These are phyloP conservation scores for Trachelus tabidus DNA, from an alignment of 2,888 invertebrate genomes.

Conservation along the genomic window DNA sequence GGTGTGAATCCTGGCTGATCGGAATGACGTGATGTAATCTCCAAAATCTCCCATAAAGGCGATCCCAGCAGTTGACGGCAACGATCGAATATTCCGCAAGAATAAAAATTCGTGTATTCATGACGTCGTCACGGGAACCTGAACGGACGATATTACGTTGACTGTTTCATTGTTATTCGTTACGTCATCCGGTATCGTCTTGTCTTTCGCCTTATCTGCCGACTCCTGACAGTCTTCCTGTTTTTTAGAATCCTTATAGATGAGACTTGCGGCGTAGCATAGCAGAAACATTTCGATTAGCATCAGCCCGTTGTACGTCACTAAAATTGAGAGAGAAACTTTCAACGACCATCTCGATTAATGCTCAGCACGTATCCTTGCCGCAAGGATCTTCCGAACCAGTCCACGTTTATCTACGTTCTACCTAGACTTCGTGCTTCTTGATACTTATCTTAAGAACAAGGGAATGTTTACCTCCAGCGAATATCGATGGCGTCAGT, in stretches of 20 bases:
- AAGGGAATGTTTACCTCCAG: constrained; percentile 69
- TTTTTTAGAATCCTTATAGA: constrained; percentile 68
- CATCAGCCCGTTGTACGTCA: constrained; percentile 76
- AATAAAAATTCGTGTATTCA: neutral
- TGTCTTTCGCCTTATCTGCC: constrained; percentile 46
- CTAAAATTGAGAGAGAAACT: constrained; percentile 67
- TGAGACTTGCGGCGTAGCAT: constrained; percentile 72
- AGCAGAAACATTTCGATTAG: constrained; percentile 77
- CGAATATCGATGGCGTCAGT: constrained; percentile 75
- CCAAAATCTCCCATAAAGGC: neutral
- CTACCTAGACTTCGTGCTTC: neutral
- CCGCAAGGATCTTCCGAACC: neutral
- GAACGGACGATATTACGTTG: constrained; percentile 12
- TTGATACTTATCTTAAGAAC: neutral
- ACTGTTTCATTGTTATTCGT: constrained; percentile 43
- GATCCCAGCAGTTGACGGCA: neutral
- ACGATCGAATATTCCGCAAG: neutral
- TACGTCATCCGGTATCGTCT: constrained; percentile 33
- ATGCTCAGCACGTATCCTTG: neutral
- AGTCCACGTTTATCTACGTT: neutral
- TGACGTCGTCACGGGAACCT: constrained; percentile 8
- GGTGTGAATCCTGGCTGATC: neutral
- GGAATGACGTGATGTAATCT: neutral
- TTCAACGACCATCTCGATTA: constrained; percentile 13
- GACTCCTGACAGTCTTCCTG: constrained; percentile 18